Conservation (phyloP, 2,113 vertebrate genomes). For the Pavo muticus region DNA sequence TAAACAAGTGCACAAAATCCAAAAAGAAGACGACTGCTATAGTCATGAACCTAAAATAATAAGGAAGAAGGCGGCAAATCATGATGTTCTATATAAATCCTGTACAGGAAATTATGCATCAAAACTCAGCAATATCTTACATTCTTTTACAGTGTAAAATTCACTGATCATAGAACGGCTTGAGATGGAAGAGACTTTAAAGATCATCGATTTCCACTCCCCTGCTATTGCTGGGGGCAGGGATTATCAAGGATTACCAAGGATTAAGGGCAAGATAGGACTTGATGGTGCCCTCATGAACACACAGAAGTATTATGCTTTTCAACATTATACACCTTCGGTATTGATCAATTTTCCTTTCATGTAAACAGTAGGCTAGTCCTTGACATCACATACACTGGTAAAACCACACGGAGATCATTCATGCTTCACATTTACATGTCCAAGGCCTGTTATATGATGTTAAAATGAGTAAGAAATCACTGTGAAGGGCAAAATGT, state of each 20-base stretch:
- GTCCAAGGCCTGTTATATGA: background rate
- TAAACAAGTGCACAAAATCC: background rate
- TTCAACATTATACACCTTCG: background rate
- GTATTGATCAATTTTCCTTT: background rate
- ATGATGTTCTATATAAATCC: background rate
- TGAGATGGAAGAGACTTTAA: background rate
- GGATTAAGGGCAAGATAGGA: background rate
- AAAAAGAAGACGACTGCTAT: background rate
- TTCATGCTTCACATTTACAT: background rate
- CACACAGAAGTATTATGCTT: background rate
- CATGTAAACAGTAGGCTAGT: background rate
- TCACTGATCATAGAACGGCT: background rate
- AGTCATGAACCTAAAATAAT: background rate
- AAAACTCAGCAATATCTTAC: background rate
- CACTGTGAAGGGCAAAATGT: background rate
- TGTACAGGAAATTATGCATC: background rate
- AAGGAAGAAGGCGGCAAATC: background rate
- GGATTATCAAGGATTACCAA: background rate
- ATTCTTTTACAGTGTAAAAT: background rate
- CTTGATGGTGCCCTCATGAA: rapidly evolving
- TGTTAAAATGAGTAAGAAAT: background rate
- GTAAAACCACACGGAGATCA: background rate
- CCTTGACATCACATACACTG: background rate
- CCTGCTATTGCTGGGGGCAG: background rate
- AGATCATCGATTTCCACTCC: background rate